Evolutionary conservation across 2,888 invertebrate genomes (phyloP), one percentile per base, ranked within the genome.

Genomic region (Colletes collaris): DNA sequence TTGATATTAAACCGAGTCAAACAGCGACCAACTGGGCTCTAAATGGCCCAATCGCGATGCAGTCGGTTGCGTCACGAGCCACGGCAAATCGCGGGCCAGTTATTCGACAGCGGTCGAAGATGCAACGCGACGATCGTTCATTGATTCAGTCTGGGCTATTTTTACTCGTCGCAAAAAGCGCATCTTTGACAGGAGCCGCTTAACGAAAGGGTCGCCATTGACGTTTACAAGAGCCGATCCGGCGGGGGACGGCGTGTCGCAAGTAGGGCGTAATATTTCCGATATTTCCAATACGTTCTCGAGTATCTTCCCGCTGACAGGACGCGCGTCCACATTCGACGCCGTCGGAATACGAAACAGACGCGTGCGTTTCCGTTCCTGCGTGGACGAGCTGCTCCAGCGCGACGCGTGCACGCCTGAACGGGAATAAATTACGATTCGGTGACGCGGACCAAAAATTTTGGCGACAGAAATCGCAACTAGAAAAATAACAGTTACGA

Each of bases 241-340:
- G 19, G 35, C 58, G 70, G 35, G 66, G 65, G 69, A 69, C 68
- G 76, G 75, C 76, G 44, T 76, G 79, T 63, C 65, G 83, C 86
- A 89, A 90, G 85, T 89, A 88, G 90, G 87, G 89, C 90, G 82
- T 89, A 88, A 87, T 89, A 89, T 89, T 90, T 90, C 89, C 89
- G 80, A 89, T 89, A 89, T 82, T 88, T 76, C 80, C 87, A 83
- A 88, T 87, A 86, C 69, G 76, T 58, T 72, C 50, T 50, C 40
- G 53, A 66, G 66, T 85, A 86, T 83, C 85, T 73, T 72, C 65
- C 59, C 52, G 53, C 49, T 71, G 79, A 79, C 84, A 76, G 65
- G 10, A 13, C 44, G 37, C 49, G 55, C 40, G 19, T 13, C n/a
- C 46, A 46, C n/a, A n/a, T 3, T 3, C 46, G 11, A 37, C n/a